Conservation (phyloP, 2,113 vertebrate genomes). For the Chaetops frenatus region DNA sequence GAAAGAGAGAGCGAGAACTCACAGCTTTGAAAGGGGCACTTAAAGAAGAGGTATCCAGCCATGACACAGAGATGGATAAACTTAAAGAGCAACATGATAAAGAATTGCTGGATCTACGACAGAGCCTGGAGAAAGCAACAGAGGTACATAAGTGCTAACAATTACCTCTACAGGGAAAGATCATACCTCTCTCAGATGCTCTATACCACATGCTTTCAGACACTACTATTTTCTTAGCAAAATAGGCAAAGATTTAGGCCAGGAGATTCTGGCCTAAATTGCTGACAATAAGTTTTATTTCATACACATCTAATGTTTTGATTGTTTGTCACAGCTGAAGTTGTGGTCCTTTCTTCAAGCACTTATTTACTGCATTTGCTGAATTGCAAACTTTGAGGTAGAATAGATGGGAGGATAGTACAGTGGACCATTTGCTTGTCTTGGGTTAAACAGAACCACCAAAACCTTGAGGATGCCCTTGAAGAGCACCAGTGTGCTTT, state of each 20-base stretch:
- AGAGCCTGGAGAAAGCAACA: conserved; percentile 78
- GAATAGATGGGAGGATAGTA: not conserved
- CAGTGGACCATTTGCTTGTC: not conserved
- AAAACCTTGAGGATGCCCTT: not conserved
- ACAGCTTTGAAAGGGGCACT: conserved; percentile 92
- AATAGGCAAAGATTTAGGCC: not conserved
- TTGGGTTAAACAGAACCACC: not conserved
- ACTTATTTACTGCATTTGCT: not conserved
- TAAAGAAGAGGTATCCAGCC: conserved; percentile 94
- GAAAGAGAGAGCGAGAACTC: conserved; percentile 88
- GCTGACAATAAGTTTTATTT: not conserved
- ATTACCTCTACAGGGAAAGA: not conserved
- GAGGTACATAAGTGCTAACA: conserved; percentile 70
- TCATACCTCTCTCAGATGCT: not conserved
- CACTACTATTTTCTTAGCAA: not conserved
- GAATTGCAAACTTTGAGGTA: not conserved
- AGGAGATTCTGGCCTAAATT: not conserved
- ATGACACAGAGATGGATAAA: conserved; percentile 90
- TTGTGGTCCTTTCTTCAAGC: not conserved
- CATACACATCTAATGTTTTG: not conserved
- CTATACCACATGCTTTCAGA: not conserved
- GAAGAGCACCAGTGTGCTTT: not conserved
- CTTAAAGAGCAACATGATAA: conserved; percentile 88
- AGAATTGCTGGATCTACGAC: conserved; percentile 77
- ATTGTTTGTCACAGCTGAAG: not conserved